A percentile compares a stretch with the other conserved stretches of the same genome.
Evolutionary conservation across 2,797 vertebrate genomes (phyloP).

Genomic region (Thalassophryne amazonica): DNA sequence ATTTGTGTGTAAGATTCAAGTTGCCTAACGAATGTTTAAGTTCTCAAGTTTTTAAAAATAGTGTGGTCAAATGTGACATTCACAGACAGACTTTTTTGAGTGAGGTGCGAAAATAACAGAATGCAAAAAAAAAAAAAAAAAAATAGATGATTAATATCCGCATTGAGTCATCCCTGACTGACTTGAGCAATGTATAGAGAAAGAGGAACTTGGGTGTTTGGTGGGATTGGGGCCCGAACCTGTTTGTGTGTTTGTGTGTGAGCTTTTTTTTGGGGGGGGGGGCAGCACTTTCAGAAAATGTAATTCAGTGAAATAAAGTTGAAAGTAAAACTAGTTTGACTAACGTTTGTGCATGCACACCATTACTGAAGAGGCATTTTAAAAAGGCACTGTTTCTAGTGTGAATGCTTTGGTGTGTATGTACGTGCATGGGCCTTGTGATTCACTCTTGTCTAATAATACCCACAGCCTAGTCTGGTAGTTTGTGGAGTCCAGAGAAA

Average conservation of each 20-base stretch:
- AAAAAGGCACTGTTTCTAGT: background rate
- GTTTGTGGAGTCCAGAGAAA: conserved; percentile 67
- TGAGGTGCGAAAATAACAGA: conserved; percentile 59
- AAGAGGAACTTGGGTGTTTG: conserved; percentile 77
- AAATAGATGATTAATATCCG: conserved; percentile 64
- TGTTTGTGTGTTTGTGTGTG: conserved; percentile 30
- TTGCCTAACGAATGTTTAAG: conserved; percentile 13
- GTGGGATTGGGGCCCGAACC: conserved; percentile 50
- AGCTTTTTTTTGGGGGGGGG: conserved; percentile 8
- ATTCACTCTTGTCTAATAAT: conserved; percentile 67
- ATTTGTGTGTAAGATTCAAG: conserved; percentile 15
- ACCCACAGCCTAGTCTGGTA: conserved; percentile 50
- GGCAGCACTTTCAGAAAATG: too few species aligned
- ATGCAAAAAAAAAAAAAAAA: too few species aligned
- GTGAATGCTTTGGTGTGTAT: background rate
- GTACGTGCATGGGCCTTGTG: conserved; percentile 45
- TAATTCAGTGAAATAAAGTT: too few species aligned
- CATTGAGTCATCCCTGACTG: conserved; percentile 74
- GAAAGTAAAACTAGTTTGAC: too few species aligned
- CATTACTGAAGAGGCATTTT: too few species aligned
- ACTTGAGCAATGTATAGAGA: conserved; percentile 80
- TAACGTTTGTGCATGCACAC: too few species aligned
- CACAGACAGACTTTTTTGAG: conserved; percentile 20
- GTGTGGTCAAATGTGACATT: background rate
- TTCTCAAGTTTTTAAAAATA: conserved; percentile 46